Evolutionary conservation across 1,140 invertebrate species (phyloP), one percentile per base, ranked within the genome.

Genomic region (Lasioglossum albipes): DNA sequence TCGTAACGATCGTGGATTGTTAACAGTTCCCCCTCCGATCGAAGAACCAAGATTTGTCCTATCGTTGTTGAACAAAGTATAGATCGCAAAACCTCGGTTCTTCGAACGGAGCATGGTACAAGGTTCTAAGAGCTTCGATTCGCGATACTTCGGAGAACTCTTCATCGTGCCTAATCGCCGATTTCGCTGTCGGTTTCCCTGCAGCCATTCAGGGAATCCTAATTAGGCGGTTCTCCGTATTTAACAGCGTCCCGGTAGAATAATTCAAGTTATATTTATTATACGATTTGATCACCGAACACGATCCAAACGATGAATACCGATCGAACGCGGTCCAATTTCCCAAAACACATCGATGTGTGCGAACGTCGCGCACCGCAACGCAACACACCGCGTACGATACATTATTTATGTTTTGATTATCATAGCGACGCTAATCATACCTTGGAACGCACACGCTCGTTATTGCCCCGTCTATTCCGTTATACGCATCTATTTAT

Each of bases 191-290:
- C 88, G 89, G 92, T 90, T 93, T 93, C 89, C 90, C 90, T 93
- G 93, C 93, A 93, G 93, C 93, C 93, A 93, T 93, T 93, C 92
- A 93, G 87, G 89, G 89, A 93, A 93, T 88, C 92, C 90, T 87
- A 84, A 89, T 83, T 85, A 87, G 92, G 93, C 64, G 90, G 89
- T 89, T 89, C 90, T 87, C 83, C 59, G 10, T 13, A 36, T 22
- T 3, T 20, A n/a, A 57, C 12, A 41, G 36, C 36, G 31, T 65
- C 0, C 31, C 20, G 54, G 76, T 69, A 7, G 41, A 2, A n/a
- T 20, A 49, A 74, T 52, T 2, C 20, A 4, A 57, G 52, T 16
- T 5, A 36, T 36, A 20, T 49, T 13, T 0, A 10, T 10, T 10
- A 49, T 13, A 36, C 36, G 36, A 49, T 49, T 49, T 13, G 45